phyloP scores from a whole-genome alignment of 2,797 vertebrate genomes.

The Chelon labrosus region DNA sequence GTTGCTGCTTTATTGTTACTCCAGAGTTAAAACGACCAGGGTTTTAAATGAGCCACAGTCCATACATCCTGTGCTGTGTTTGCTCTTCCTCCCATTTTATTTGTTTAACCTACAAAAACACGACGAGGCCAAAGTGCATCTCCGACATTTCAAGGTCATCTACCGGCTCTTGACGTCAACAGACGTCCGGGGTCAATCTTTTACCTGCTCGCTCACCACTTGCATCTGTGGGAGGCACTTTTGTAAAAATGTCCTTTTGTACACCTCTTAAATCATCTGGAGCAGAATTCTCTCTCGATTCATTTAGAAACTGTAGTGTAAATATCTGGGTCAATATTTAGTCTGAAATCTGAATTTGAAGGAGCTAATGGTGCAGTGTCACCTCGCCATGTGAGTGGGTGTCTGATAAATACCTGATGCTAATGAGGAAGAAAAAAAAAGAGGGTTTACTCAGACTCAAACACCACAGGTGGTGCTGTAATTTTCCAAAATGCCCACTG shows the following conservation, averaged over 20 bases:
- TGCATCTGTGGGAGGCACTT: background rate
- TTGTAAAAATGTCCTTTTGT: background rate
- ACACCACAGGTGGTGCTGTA: conserved; percentile 5
- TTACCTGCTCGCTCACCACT: background rate
- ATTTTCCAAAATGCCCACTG: conserved; percentile 38
- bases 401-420: conserved; percentile 46
- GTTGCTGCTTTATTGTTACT: background rate
- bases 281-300: no score
- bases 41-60: background rate
- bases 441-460: conserved; percentile 17
- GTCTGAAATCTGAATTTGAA: conserved; percentile 16
- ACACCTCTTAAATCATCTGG: background rate
- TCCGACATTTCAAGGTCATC: conserved; percentile 42
- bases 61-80: conserved; percentile 42
- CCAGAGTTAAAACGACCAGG: background rate
- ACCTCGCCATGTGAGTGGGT: conserved; percentile 20
- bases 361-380: conserved; percentile 4
- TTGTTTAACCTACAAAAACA: conserved; percentile 64
- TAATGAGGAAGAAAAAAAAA: conserved; percentile 23
- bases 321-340: conserved; percentile 15
- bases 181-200: conserved; percentile 4
- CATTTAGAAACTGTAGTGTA: background rate
- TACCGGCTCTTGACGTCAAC: conserved; percentile 43
- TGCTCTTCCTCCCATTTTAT: conserved; percentile 29
- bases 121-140: conserved; percentile 31